Evolutionary conservation across 2,888 invertebrate species (phyloP).

Genomic region (Listrodromus nycthemerus): DNA sequence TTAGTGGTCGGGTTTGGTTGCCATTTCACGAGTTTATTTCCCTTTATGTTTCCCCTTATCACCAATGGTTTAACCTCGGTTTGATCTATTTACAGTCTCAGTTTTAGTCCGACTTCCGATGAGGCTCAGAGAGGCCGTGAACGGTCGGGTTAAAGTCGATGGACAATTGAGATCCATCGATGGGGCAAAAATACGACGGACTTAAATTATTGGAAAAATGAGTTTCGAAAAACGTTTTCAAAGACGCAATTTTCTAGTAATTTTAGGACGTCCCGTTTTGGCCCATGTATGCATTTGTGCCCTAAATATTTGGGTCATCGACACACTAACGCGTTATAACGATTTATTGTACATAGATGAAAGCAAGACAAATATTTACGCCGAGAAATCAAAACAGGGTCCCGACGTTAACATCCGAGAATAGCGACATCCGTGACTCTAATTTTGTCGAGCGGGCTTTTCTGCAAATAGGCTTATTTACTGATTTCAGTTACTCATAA

Average conservation of each 20-base stretch:
- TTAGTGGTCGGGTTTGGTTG: neutral
- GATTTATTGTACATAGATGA: neutral
- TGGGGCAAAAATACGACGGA: too few relatives aligned
- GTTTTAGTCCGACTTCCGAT: neutral
- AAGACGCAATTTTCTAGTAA: too few relatives aligned
- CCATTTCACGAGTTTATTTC: neutral
- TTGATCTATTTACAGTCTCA: neutral
- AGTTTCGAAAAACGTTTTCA: too few relatives aligned
- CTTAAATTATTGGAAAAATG: too few relatives aligned
- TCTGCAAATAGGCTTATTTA: neutral
- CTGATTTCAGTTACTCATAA: neutral
- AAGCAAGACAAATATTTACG: constrained; percentile 4
- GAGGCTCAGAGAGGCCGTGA: neutral
- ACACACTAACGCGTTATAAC: too few relatives aligned
- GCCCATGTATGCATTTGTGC: too few relatives aligned
- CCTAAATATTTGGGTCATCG: neutral
- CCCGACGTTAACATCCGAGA: constrained; percentile 25
- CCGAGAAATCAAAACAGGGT: constrained; percentile 9
- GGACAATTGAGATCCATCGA: too few relatives aligned
- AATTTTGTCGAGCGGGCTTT: constrained; percentile 29
- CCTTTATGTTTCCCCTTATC: neutral
- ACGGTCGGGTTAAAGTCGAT: neutral
- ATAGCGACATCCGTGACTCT: constrained; percentile 43
- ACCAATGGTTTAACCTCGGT: neutral
- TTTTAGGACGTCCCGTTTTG: too few relatives aligned